phyloP scores from a whole-genome alignment of 2,888 invertebrate species.

The Ornithoptera alexandrae region DNA sequence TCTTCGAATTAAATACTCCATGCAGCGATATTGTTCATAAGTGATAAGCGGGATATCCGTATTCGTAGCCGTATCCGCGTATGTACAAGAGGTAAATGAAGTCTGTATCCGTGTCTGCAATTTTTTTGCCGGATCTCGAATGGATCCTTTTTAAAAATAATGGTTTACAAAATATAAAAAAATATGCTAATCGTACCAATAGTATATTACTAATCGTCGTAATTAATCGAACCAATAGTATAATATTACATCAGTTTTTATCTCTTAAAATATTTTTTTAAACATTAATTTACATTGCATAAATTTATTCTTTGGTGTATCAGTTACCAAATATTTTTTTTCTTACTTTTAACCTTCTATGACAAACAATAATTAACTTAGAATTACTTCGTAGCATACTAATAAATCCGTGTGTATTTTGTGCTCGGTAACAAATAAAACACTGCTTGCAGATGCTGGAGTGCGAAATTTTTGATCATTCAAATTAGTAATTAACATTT shows the following conservation, averaged over 20 bases:
- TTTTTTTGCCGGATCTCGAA: constrained; percentile 2
- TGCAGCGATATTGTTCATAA: not conserved
- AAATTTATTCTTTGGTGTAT: no score
- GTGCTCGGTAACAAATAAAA: no score
- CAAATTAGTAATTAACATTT: no score
- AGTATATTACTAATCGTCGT: not conserved
- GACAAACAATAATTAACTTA: no score
- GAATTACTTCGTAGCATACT: no score
- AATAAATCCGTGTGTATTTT: no score
- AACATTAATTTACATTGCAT: no score
- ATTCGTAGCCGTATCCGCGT: not conserved
- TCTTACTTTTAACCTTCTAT: no score
- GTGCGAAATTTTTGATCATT: no score
- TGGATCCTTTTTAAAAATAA: not conserved
- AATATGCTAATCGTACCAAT: not conserved
- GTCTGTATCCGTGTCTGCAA: not conserved
- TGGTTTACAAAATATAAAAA: not conserved
- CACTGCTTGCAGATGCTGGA: no score
- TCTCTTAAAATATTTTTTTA: not conserved
- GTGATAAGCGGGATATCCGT: not conserved
- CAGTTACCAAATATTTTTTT: no score
- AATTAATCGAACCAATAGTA: not conserved
- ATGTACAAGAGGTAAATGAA: not conserved
- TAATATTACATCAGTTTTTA: not conserved
- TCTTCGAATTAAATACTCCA: no score